Evolutionary conservation across 2,888 invertebrate species (phyloP), one percentile per base, ranked within the genome.

Genomic region (Polymixis lichenea): DNA sequence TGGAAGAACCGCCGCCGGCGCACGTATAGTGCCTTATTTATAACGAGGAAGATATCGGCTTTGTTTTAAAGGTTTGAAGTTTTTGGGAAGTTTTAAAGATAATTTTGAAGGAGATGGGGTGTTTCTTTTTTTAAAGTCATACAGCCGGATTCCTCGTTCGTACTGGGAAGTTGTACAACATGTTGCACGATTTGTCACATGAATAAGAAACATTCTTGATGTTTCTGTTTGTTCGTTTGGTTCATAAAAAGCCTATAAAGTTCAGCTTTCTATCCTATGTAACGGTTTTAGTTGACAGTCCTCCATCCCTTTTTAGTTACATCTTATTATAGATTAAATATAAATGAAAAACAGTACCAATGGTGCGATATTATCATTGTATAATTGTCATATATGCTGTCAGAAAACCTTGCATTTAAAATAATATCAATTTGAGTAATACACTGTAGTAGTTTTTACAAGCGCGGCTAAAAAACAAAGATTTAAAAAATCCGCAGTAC

Each of bases 21-120:
- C 94, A 95, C 66, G 95, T 95, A 0, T 94, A 89, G 69, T 77
- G 74, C 83, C 80, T 78, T 84, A 77, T 46, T 61, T n/a, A n/a
- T 46, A 55, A 22, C 1, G 32, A 80, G 77, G 73, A 80, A 58
- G 22, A 58, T 46, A n/a, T 56, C 53, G 56, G 56, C 46, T 64
- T 58, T 74, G 38, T 49, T 80, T 46, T 25, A n/a, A 69, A 32
- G 25, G 19, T n/a, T 67, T 80, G 61, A 46, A n/a, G n/a, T n/a
- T n/a, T n/a, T n/a, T n/a, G n/a, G n/a, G n/a, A n/a, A n/a, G n/a
- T n/a, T n/a, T n/a, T n/a, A n/a, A n/a, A 32, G 55, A 60, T 7
- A 46, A 11, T 17, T 19, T 70, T 56, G 28, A 46, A 66, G 25
- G 25, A 49, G 32, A 32, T 51, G n/a, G 51, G 32, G 17, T n/a